Evolutionary conservation across 2,113 vertebrate species (phyloP).

Genomic region (Eurypyga helias): DNA sequence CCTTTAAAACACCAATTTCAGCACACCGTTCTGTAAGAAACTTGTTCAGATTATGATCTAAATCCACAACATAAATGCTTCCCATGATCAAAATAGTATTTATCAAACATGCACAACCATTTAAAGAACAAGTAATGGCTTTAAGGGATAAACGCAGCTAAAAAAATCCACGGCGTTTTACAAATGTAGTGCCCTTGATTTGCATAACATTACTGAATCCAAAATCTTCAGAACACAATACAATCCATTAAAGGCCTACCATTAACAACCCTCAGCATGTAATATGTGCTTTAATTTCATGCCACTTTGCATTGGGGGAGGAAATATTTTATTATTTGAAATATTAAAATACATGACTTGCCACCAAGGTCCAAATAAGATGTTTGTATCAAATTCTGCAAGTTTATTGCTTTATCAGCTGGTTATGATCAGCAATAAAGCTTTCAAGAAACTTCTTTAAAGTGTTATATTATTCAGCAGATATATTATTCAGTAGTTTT

Average conservation of each 20-base stretch:
- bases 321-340: neutral
- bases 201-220: neutral
- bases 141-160: neutral
- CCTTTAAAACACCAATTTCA: neutral
- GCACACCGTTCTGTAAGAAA: neutral
- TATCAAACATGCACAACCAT: neutral
- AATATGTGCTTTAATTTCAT: neutral
- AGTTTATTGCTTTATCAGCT: neutral
- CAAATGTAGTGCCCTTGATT: neutral
- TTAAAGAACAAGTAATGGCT: neutral
- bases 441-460: neutral
- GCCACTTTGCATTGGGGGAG: neutral
- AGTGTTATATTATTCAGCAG: neutral
- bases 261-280: neutral
- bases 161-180: neutral
- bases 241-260: neutral
- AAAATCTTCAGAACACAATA: neutral
- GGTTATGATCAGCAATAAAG: neutral
- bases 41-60: neutral
- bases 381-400: neutral
- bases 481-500: slow-evolving; percentile 47
- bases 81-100: neutral
- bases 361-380: neutral
- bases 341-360: neutral
- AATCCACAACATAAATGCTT: neutral